Percentiles rank a stretch among this genome's conserved stretches.
Conservation (phyloP, 2,113 vertebrate species). For the Leptocoma aspasia region DNA sequence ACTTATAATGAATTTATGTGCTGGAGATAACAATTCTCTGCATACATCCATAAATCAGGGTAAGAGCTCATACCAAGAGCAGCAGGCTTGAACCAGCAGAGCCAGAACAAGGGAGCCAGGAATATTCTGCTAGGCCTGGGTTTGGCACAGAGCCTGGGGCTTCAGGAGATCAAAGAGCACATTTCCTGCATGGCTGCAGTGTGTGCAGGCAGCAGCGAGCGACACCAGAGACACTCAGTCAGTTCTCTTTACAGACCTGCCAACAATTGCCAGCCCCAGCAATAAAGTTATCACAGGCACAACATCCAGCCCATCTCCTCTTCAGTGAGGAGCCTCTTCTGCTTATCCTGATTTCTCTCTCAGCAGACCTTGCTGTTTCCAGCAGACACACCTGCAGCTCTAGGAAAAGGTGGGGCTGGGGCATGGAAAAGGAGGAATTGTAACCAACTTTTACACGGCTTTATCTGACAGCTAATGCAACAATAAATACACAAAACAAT, state of each 20-base stretch:
- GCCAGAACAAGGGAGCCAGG: background rate
- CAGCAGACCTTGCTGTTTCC: background rate
- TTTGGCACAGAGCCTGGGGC: background rate
- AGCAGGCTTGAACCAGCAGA: background rate
- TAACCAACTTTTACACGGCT: background rate
- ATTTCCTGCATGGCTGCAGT: background rate
- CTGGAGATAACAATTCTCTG: slow-evolving; percentile 18
- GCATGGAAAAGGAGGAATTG: background rate
- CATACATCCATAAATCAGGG: background rate
- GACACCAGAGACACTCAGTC: background rate
- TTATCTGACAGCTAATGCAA: background rate
- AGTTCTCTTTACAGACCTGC: background rate
- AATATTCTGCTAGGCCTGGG: background rate
- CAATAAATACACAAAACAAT: background rate
- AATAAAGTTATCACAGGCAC: background rate
- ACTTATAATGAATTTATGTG: slow-evolving; percentile 47
- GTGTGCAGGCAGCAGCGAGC: background rate
- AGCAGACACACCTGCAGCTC: background rate
- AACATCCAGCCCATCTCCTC: background rate
- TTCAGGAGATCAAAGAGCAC: background rate
- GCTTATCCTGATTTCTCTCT: background rate
- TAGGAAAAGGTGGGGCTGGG: background rate
- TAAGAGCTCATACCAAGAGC: background rate
- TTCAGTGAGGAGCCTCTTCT: background rate
- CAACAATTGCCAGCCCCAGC: background rate